A percentile compares a stretch with the other conserved stretches of the same genome.
Evolutionary conservation across 2,888 invertebrate species (phyloP).

Genomic region (Torymus texanus): DNA sequence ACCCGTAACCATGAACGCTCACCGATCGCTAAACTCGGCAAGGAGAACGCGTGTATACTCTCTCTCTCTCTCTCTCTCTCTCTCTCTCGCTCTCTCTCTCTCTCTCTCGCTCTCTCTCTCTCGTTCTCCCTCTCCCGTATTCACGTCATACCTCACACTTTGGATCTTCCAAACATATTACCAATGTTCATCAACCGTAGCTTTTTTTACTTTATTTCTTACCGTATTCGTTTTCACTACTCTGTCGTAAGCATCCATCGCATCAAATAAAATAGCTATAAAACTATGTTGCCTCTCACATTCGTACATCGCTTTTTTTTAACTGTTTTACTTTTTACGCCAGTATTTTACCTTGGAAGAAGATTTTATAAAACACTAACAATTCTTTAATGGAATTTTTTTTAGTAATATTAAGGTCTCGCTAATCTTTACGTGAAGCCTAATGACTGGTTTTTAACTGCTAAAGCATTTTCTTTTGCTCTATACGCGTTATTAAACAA

Average conservation of each 20-base stretch:
- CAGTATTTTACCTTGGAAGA: too few relatives aligned
- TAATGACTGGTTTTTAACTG: too few relatives aligned
- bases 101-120: conserved; percentile 23
- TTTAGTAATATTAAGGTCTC: too few relatives aligned
- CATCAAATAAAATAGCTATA: background rate
- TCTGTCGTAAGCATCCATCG: too few relatives aligned
- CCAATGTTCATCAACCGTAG: background rate
- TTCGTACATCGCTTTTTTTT: background rate
- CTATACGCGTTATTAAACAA: too few relatives aligned
- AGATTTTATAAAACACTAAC: too few relatives aligned
- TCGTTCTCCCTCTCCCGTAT: conserved; percentile 15
- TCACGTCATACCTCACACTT: conserved; percentile 10
- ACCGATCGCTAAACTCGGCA: conserved; percentile 5
- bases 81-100: conserved; percentile 11
- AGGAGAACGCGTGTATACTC: background rate
- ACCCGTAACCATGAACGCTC: conserved; percentile 9
- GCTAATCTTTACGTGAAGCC: too few relatives aligned
- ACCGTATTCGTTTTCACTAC: background rate
- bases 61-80: conserved; percentile 24
- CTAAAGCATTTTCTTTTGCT: too few relatives aligned
- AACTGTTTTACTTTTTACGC: too few relatives aligned
- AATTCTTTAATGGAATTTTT: too few relatives aligned
- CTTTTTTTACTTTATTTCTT: background rate
- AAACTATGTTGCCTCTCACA: background rate
- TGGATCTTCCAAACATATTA: background rate